Conservation (phyloP, 2,113 vertebrate species). For the Megaceryle torquata region DNA sequence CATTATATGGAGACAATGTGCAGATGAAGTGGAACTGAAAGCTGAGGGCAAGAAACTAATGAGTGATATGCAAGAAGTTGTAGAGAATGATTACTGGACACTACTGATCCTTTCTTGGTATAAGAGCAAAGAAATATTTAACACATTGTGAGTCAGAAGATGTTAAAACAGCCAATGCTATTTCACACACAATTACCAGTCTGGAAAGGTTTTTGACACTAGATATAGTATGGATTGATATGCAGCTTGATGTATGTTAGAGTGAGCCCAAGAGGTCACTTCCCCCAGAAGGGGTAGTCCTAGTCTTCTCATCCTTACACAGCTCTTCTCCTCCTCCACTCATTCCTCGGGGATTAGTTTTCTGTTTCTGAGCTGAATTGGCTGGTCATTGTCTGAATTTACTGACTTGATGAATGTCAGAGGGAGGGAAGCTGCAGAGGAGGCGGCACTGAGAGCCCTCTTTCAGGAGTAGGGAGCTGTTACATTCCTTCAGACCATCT, state of each 20-base stretch:
- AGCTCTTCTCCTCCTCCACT: background rate
- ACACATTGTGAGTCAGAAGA: background rate
- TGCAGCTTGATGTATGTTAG: background rate
- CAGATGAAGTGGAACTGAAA: background rate
- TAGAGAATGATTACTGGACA: background rate
- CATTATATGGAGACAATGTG: background rate
- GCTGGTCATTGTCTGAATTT: conserved; percentile 15
- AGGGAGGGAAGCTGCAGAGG: background rate
- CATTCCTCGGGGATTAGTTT: conserved; percentile 19
- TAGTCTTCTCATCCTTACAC: background rate
- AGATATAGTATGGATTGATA: background rate
- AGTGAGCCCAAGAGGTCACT: background rate
- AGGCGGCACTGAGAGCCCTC: background rate
- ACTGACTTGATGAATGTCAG: conserved; percentile 27
- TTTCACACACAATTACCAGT: background rate
- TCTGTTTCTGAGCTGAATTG: background rate
- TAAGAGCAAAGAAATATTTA: background rate
- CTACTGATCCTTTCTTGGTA: background rate
- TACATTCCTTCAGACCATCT: conserved; percentile 25
- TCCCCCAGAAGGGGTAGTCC: background rate
- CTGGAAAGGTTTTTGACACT: background rate
- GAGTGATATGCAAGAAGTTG: background rate
- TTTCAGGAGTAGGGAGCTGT: background rate
- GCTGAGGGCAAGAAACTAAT: background rate
- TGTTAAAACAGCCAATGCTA: background rate